Conservation (phyloP, 1,140 invertebrate genomes). For the Mercenaria mercenaria region DNA sequence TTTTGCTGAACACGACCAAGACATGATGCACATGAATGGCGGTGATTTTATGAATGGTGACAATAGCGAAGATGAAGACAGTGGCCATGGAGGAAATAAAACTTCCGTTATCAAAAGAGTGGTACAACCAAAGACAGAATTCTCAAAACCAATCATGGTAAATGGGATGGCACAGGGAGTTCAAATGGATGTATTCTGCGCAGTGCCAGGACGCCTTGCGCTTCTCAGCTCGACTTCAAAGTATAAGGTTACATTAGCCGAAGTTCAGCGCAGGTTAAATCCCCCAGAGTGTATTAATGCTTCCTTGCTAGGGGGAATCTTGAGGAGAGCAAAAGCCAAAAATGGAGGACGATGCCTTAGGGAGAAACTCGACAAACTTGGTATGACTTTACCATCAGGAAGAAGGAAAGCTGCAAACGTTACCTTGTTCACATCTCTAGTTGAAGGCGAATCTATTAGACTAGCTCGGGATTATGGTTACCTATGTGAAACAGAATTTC, state of each 20-base stretch:
- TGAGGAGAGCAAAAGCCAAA: slow-evolving; percentile 99
- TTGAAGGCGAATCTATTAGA: slow-evolving; percentile 99
- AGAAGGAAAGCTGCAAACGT: slow-evolving; percentile 99
- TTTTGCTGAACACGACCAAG: slow-evolving; percentile 38
- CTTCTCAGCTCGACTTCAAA: slow-evolving; percentile 99
- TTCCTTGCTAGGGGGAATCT: slow-evolving; percentile 98
- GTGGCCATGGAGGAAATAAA: slow-evolving; percentile 36
- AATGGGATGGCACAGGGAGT: slow-evolving; percentile 80
- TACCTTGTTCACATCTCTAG: slow-evolving; percentile 97
- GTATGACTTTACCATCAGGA: slow-evolving; percentile 98
- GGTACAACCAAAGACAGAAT: slow-evolving; percentile 44
- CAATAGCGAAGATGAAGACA: background rate
- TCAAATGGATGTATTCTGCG: slow-evolving; percentile 91
- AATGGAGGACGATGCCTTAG: slow-evolving; percentile 98
- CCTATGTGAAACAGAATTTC: slow-evolving; percentile 99
- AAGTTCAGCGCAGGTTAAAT: slow-evolving; percentile 98
- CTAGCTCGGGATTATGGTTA: slow-evolving; percentile 99
- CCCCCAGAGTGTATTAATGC: slow-evolving; percentile 99
- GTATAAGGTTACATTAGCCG: slow-evolving; percentile 99
- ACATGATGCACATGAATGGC: slow-evolving; percentile 42
- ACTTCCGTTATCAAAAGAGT: slow-evolving; percentile 56
- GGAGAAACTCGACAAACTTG: slow-evolving; percentile 99
- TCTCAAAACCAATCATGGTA: slow-evolving; percentile 35
- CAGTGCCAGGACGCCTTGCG: slow-evolving; percentile 98
- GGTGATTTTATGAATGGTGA: slow-evolving; percentile 43